Evolutionary conservation across 2,113 vertebrate genomes (phyloP).

Genomic region (Pteronura brasiliensis): DNA sequence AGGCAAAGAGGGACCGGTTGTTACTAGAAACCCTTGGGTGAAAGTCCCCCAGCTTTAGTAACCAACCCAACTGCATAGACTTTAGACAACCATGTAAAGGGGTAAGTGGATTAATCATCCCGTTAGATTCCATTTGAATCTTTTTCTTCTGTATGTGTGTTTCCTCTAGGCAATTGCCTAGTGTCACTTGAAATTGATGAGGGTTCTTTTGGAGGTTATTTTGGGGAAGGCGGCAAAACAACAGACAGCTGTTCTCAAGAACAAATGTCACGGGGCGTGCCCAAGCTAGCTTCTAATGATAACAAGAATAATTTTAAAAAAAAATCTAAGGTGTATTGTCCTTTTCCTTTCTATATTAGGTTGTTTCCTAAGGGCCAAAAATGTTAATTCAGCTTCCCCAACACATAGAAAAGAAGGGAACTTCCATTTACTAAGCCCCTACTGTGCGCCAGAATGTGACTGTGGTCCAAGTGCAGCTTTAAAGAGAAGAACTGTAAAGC

Average conservation of each 20-base stretch:
- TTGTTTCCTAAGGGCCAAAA: not conserved
- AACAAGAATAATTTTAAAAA: not conserved
- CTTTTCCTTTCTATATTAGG: not conserved
- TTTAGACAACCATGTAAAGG: slow-evolving; percentile 51
- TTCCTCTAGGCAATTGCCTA: slow-evolving; percentile 63
- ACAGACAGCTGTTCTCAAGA: slow-evolving; percentile 63
- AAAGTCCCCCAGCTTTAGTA: not conserved
- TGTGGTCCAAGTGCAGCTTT: not conserved
- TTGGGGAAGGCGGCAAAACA: slow-evolving; percentile 49
- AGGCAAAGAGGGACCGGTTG: slow-evolving; percentile 24
- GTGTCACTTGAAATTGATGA: slow-evolving; percentile 71
- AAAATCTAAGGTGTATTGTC: not conserved
- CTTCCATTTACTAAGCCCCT: not conserved
- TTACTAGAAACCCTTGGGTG: not conserved
- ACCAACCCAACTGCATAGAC: slow-evolving; percentile 7
- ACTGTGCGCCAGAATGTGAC: not conserved
- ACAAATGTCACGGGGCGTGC: slow-evolving; percentile 49
- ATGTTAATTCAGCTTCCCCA: not conserved
- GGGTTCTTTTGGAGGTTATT: slow-evolving; percentile 67
- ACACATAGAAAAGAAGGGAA: not conserved
- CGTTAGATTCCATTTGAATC: slow-evolving; percentile 44
- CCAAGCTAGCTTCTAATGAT: not conserved
- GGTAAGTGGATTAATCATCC: slow-evolving; percentile 59
- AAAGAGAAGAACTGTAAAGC: not conserved
- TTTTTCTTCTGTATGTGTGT: slow-evolving; percentile 54